Conservation (phyloP, 2,888 invertebrate genomes). For the Eilema depressum region DNA sequence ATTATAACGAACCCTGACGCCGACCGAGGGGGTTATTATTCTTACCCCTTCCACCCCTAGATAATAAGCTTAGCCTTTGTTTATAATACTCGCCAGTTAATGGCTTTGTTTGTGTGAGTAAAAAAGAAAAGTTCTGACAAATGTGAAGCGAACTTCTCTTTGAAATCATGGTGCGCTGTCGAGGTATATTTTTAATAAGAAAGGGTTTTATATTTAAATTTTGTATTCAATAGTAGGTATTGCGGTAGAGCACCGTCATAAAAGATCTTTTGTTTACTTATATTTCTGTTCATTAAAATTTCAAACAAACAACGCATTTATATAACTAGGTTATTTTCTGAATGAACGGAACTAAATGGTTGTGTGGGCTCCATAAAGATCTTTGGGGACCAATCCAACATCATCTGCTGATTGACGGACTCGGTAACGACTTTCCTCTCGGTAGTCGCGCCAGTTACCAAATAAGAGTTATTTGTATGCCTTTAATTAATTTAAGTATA, state of each 20-base stretch:
- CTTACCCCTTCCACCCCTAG: constrained; percentile 35
- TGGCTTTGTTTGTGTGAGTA: constrained; percentile 41
- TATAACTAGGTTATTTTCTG: neutral
- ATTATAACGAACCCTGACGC: constrained; percentile 27
- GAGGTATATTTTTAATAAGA: constrained; percentile 24
- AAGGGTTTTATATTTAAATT: constrained; percentile 9
- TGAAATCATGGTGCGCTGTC: constrained; percentile 22
- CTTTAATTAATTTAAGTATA: too few relatives aligned
- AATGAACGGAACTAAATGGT: neutral
- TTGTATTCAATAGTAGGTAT: neutral
- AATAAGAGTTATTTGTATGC: too few relatives aligned
- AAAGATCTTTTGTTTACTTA: neutral
- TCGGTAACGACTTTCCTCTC: too few relatives aligned
- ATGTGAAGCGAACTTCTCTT: constrained; percentile 34
- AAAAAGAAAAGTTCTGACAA: constrained; percentile 31
- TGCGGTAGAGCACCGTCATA: neutral
- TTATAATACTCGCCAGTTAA: constrained; percentile 50
- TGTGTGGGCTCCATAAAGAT: neutral
- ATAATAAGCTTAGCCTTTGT: constrained; percentile 57
- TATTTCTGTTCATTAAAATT: neutral
- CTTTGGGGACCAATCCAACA: neutral
- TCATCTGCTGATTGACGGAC: neutral
- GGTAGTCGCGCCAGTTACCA: too few relatives aligned
- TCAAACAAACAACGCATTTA: neutral
- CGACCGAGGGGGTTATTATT: constrained; percentile 42